phyloP scores from a whole-genome alignment of 1,140 invertebrate genomes.

The Diprion similis region DNA sequence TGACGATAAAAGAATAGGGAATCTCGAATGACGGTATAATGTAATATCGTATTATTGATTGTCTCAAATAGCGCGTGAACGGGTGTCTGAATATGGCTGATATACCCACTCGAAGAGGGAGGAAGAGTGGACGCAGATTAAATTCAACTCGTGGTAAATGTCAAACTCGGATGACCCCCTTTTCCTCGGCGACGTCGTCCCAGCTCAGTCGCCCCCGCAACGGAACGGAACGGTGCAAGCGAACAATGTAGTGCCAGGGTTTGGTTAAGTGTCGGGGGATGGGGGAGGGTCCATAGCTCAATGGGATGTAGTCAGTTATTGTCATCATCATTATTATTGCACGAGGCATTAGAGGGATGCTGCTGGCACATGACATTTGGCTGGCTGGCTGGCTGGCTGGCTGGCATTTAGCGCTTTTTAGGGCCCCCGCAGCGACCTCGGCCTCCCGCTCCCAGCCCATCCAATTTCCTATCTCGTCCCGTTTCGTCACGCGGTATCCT shows the following conservation, averaged over 20 bases:
- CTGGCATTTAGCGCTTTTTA: conserved; percentile 44
- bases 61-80: no score
- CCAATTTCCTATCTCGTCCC: conserved; percentile 52
- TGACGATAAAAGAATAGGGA: no score
- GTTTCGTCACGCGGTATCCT: conserved; percentile 11
- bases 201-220: not conserved
- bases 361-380: conserved; percentile 55
- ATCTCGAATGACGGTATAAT: no score
- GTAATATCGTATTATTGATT: no score
- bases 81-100: no score
- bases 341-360: conserved; percentile 44
- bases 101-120: not conserved
- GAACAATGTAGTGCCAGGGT: not conserved
- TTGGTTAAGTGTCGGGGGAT: not conserved
- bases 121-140: not conserved
- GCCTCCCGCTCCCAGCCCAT: conserved; percentile 38
- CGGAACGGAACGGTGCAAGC: not conserved
- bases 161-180: not conserved
- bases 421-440: conserved; percentile 12
- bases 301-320: not conserved
- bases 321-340: conserved; percentile 2
- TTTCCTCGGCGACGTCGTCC: not conserved
- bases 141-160: not conserved
- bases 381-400: conserved; percentile 44
- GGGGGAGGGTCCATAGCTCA: not conserved